These are phyloP conservation scores for Parauchenoglanis punctatus DNA, from an alignment of 2,797 vertebrate species.

Conservation along the genomic window DNA sequence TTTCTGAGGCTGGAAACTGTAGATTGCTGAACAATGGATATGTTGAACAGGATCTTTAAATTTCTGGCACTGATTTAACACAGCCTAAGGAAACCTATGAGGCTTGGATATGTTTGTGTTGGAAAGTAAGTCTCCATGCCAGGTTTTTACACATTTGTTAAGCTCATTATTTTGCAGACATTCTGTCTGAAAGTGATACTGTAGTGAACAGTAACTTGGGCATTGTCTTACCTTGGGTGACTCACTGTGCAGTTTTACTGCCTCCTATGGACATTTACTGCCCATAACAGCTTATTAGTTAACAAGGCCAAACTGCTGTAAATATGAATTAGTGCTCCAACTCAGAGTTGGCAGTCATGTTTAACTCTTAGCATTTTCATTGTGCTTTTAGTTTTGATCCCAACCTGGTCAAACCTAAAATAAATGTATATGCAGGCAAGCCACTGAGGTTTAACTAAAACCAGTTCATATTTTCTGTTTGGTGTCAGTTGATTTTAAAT, in stretches of 20 bases:
- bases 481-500: neutral
- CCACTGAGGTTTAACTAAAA: neutral
- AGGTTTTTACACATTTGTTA: constrained; percentile 41
- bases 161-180: constrained; percentile 29
- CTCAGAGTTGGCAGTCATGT: neutral
- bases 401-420: neutral
- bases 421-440: neutral
- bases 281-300: constrained; percentile 39
- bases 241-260: constrained; percentile 47
- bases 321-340: constrained; percentile 21
- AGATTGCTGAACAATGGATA: constrained; percentile 25
- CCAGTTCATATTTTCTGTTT: neutral
- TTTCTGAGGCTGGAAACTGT: constrained; percentile 17
- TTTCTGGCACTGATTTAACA: constrained; percentile 25
- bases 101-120: constrained; percentile 24
- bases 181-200: constrained; percentile 34
- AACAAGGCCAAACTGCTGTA: constrained; percentile 15
- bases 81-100: constrained; percentile 16
- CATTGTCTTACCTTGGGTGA: constrained; percentile 49
- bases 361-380: constrained; percentile 4
- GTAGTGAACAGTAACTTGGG: constrained; percentile 34
- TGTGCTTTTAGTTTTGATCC: constrained; percentile 35
- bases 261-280: constrained; percentile 49
- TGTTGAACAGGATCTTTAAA: constrained; percentile 14
- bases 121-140: constrained; percentile 41